Evolutionary conservation across 2,797 vertebrate species (phyloP).

Genomic region (Tangara arthus): DNA sequence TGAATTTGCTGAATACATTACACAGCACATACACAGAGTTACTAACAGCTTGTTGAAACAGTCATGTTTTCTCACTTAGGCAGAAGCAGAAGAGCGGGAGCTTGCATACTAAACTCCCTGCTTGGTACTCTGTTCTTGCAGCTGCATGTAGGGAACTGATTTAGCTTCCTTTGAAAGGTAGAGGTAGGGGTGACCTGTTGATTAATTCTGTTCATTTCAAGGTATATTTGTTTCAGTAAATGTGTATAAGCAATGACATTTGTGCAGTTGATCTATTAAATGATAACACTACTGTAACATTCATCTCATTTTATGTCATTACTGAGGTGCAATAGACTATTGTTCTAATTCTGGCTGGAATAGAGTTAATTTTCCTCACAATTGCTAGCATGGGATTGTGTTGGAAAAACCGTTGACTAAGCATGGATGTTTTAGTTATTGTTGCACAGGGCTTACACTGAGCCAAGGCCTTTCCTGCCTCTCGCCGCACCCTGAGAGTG

Average conservation of each 20-base stretch:
- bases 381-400: not conserved
- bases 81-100: not conserved
- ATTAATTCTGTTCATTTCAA: constrained; percentile 47
- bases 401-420: not conserved
- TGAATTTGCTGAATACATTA: not conserved
- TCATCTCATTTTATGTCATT: constrained; percentile 59
- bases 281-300: constrained; percentile 21
- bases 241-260: constrained; percentile 39
- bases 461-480: not conserved
- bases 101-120: not conserved
- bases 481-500: not conserved
- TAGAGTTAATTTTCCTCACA: not conserved
- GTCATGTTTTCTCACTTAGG: not conserved
- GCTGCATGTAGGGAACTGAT: not conserved
- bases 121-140: not conserved
- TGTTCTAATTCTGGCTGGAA: not conserved
- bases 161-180: not conserved
- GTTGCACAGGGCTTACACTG: not conserved
- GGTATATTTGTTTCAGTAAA: constrained; percentile 53
- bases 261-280: constrained; percentile 33
- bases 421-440: not conserved
- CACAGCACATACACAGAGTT: not conserved
- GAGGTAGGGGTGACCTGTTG: not conserved
- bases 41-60: not conserved
- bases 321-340: not conserved